A percentile compares a stretch with the other conserved stretches of the same genome.
Conservation (phyloP, 2,888 invertebrate genomes). For the Notodonta dromedarius region DNA sequence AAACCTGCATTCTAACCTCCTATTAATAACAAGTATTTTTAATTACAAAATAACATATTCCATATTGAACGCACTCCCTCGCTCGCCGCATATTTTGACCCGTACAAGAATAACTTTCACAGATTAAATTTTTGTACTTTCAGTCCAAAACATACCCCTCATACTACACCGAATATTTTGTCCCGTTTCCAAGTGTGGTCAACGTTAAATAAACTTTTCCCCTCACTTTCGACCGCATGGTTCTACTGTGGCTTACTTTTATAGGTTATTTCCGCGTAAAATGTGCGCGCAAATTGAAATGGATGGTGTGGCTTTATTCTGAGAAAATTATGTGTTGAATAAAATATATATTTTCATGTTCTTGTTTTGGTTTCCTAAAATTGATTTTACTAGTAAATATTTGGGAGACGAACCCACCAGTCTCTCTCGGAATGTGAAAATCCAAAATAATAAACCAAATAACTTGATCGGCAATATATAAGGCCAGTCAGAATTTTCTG, state of each 20-base stretch:
- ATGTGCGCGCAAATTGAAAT: slow-evolving; percentile 40
- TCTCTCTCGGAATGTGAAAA: too few relatives aligned
- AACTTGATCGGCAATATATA: too few relatives aligned
- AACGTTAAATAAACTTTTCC: slow-evolving; percentile 47
- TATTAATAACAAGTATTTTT: not conserved
- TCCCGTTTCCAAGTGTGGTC: slow-evolving; percentile 42
- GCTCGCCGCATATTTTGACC: slow-evolving; percentile 17
- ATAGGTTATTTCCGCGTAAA: slow-evolving; percentile 33
- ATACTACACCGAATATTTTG: slow-evolving; percentile 35
- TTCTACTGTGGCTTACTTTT: slow-evolving; percentile 40
- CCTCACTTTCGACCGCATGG: slow-evolving; percentile 30
- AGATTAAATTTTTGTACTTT: slow-evolving; percentile 38
- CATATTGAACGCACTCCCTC: slow-evolving; percentile 1
- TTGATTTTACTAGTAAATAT: too few relatives aligned
- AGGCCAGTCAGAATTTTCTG: too few relatives aligned
- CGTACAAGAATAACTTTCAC: slow-evolving; percentile 38
- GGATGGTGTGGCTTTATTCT: slow-evolving; percentile 30
- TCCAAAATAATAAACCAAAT: too few relatives aligned
- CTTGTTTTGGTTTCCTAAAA: too few relatives aligned
- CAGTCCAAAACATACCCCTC: slow-evolving; percentile 24
- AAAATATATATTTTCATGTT: too few relatives aligned
- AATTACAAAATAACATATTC: not conserved
- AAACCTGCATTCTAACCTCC: too few relatives aligned
- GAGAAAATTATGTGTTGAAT: slow-evolving; percentile 13
- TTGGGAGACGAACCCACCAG: too few relatives aligned